A percentile compares a stretch with the other conserved stretches of the same genome.
phyloP scores from a whole-genome alignment of 2,888 invertebrate genomes.

The Pediacus dermestoides region DNA sequence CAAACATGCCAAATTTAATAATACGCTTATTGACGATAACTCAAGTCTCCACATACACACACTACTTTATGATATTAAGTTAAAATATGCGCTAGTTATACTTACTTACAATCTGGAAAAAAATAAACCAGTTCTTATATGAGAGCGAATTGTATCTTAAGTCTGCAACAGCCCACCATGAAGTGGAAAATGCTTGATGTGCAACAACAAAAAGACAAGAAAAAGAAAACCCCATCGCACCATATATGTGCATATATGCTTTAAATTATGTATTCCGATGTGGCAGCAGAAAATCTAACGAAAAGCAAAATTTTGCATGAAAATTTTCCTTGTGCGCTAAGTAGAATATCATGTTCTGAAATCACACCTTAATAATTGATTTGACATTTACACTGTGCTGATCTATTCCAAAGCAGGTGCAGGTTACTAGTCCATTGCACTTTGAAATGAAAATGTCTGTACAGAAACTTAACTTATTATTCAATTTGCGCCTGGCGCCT shows the following conservation, averaged over 20 bases:
- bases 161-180: conserved; percentile 35
- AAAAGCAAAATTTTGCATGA: too few species aligned
- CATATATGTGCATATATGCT: neutral
- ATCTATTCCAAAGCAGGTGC: too few species aligned
- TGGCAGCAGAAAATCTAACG: too few species aligned
- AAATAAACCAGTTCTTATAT: conserved; percentile 34
- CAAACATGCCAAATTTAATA: conserved; percentile 22
- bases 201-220: conserved; percentile 30
- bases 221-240: too few species aligned
- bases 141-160: conserved; percentile 33
- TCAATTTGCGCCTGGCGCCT: too few species aligned
- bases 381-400: conserved; percentile 33
- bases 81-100: conserved; percentile 39
- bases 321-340: too few species aligned
- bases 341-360: conserved; percentile 30
- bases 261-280: too few species aligned
- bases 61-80: conserved; percentile 15
- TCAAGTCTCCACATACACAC: conserved; percentile 12
- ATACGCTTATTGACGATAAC: conserved; percentile 19
- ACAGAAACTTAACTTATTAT: too few species aligned
- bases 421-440: too few species aligned
- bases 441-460: too few species aligned
- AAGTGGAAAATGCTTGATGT: conserved; percentile 26
- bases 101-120: conserved; percentile 27
- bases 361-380: conserved; percentile 30